These are phyloP conservation scores for Stenolophus ochropezus DNA, from an alignment of 2,888 invertebrate genomes.

Conservation along the genomic window DNA sequence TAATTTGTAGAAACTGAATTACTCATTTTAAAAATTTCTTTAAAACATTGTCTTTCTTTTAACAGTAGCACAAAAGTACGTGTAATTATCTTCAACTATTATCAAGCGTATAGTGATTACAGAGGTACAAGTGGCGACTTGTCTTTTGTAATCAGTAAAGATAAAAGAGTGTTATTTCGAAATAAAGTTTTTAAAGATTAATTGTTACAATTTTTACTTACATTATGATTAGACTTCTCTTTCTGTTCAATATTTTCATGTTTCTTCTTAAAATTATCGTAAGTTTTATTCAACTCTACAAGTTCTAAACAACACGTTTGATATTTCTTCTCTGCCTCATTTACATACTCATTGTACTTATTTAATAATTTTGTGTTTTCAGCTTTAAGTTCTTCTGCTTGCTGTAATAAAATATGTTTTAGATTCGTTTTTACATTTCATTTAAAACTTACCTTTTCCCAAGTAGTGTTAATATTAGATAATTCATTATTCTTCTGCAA, in stretches of 20 bases:
- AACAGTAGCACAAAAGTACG: too few species aligned
- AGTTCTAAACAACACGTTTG: not conserved
- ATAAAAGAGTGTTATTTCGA: too few species aligned
- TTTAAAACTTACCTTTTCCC: not conserved
- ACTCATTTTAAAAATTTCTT: too few species aligned
- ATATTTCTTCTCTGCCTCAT: conserved; percentile 14
- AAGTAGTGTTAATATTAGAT: not conserved
- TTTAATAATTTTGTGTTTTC: conserved; percentile 8
- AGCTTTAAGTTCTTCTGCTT: not conserved
- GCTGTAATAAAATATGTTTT: not conserved
- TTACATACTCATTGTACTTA: conserved; percentile 5
- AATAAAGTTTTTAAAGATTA: too few species aligned
- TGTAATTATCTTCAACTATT: too few species aligned
- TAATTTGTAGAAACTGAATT: too few species aligned
- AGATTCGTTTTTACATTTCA: not conserved
- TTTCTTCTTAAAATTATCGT: conserved; percentile 13
- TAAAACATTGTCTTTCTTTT: too few species aligned
- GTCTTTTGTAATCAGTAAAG: too few species aligned
- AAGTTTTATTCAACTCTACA: not conserved
- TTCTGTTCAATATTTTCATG: not conserved
- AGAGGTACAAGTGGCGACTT: too few species aligned
- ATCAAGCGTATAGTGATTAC: too few species aligned
- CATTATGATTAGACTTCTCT: not conserved
- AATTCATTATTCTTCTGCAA: not conserved
- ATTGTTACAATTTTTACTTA: conserved; percentile 3